Evolutionary conservation across 2,888 invertebrate species (phyloP), one percentile per base, ranked within the genome.

Genomic region (Lycia hirtaria): DNA sequence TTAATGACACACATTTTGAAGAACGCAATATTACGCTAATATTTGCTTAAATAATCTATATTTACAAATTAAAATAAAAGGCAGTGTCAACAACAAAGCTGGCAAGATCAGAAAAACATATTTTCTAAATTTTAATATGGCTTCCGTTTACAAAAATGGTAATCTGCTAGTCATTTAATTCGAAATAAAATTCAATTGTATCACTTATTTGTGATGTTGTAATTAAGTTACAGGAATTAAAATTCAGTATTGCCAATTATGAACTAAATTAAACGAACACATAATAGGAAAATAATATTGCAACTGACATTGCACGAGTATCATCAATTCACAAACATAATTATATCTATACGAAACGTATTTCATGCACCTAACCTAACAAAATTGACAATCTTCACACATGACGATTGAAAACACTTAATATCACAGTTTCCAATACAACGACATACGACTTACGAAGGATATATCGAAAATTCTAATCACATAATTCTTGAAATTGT

Each of bases 401-500:
- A 67, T 80, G 71, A 78, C 68, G 78, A 88, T 90, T 88, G 90
- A 88, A 91, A 90, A 88, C 87, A 88, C 81, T 83, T 77, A 88
- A 88, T 92, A 92, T 92, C 92, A 92, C 92, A 92, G 91, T 90
- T 91, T 88, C 81, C 90, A 90, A 91, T 88, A 87, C 83, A 85
- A 71, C 80, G 72, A 79, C 76, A 70, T 77, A 73, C 72, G 72
- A 76, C 70, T 75, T 73, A 73, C 69, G 68, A 70, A 65, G 45
- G 64, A 72, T 76, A 71, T 73, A 74, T 44, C 52, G 24, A 58
- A 48, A 65, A 64, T 69, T 68, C 65, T 60, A 77, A 76, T 76
- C 70, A 74, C 74, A 75, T 63, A 62, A 60, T 74, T 51, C 28
- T 35, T 69, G 73, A 78, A 83, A 81, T 80, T 80, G 73, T 73